Evolutionary conservation across 2,888 invertebrate species (phyloP), one percentile per base, ranked within the genome.

Genomic region (Dasysyrphus tricinctus): DNA sequence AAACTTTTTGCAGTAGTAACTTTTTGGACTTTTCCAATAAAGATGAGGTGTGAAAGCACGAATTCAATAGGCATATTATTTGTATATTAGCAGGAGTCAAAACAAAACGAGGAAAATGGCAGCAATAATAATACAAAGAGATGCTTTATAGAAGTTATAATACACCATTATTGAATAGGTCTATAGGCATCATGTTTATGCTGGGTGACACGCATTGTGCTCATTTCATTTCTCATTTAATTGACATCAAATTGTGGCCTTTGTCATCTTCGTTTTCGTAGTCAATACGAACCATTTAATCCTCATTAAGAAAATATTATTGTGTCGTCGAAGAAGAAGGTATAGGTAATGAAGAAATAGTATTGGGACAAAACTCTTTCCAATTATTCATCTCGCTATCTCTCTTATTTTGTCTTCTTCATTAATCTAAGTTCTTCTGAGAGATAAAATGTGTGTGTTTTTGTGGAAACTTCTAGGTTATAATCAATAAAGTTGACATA

Each of bases 401-500:
- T 11, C 7, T 24, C 16, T 14, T 5, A 24, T 37, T 6, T 16
- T 39, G 5, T 61, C 24, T 14, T 42, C 61, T 61, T 42, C 61
- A 61, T 61, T 61, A 61, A 61, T 61, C 61, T 61, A 61, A 61
- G 61, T 61, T 61, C 24, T 42, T 39, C 24, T 24, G 14, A 14
- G 61, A 39, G 39, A 61, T 39, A 61, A 12, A 61, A 61, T 19
- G 5, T 24, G 8, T 61, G 39, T 61, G 12, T 39, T 39, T 39
- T 59, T 9, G 14, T 19, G 19, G 24, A 24, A 32, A 39, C n/a
- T 42, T 24, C 24, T 59, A 14, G 24, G 39, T 61, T 42, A 42
- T 24, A 61, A 61, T 61, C 61, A 42, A 61, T 61, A 61, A n/a
- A 61, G 61, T 61, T 61, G 61, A 61, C 42, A 61, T 19, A 61